phyloP scores from a whole-genome alignment of 2,113 vertebrate species.

The Laticauda laticaudata region DNA sequence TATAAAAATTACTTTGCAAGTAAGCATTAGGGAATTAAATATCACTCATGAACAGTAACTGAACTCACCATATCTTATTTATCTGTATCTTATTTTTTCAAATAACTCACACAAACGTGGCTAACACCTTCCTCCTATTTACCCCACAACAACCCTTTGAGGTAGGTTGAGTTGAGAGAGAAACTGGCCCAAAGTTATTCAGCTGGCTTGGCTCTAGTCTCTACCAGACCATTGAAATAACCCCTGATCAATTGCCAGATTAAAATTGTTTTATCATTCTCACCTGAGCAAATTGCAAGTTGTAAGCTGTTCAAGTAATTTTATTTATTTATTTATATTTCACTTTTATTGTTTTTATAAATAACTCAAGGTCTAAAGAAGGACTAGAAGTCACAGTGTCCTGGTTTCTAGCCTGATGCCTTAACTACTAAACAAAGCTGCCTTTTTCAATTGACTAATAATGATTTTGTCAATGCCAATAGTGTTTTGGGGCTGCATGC shows the following conservation, averaged over 20 bases:
- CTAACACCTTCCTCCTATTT: not conserved
- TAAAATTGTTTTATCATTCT: not conserved
- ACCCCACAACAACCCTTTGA: not conserved
- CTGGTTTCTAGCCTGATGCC: not conserved
- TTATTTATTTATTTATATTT: not conserved
- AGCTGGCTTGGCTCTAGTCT: not conserved
- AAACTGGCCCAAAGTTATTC: not conserved
- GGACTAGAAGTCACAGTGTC: no score
- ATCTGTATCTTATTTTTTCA: no score
- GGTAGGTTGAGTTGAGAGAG: not conserved
- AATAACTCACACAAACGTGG: no score
- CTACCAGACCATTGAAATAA: not conserved
- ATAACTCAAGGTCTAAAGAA: not conserved
- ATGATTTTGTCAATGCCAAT: not conserved
- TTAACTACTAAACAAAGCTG: not conserved
- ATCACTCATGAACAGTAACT: not conserved
- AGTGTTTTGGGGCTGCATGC: not conserved
- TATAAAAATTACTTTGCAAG: not conserved
- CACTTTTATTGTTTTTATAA: not conserved
- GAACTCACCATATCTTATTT: not conserved
- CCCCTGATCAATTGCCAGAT: not conserved
- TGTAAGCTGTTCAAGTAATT: not conserved
- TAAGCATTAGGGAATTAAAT: not conserved
- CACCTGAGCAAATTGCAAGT: not conserved
- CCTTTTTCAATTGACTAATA: not conserved